These are phyloP conservation scores for Brachionus koreanus DNA, from an alignment of 1,140 invertebrate genomes.

Conservation along the genomic window DNA sequence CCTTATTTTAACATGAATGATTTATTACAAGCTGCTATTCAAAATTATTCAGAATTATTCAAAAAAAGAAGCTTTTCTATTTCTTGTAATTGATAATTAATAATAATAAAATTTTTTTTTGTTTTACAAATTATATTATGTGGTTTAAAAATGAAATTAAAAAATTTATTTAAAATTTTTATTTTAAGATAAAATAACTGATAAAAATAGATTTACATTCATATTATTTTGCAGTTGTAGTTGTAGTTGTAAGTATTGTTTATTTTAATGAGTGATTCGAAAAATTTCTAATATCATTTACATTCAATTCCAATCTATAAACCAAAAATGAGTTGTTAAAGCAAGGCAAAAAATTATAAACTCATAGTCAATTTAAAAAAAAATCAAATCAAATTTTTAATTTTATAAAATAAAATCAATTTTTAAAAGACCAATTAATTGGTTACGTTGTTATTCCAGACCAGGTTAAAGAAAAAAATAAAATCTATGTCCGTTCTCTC, in stretches of 20 bases:
- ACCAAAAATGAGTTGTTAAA: not conserved
- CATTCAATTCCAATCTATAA: not conserved
- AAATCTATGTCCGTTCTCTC: not conserved
- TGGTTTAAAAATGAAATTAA: not conserved
- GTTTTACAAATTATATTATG: too few relatives aligned
- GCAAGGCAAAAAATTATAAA: not conserved
- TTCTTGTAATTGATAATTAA: too few relatives aligned
- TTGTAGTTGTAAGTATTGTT: not conserved
- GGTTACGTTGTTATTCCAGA: not conserved
- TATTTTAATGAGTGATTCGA: not conserved
- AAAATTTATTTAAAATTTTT: constrained; percentile 17
- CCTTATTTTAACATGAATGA: too few relatives aligned
- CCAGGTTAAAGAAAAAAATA: not conserved
- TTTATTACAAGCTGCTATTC: too few relatives aligned
- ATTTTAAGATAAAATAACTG: constrained; percentile 34
- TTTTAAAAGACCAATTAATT: constrained; percentile 25
- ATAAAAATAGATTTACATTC: not conserved
- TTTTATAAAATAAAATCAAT: not conserved
- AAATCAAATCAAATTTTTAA: not conserved
- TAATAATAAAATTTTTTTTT: too few relatives aligned
- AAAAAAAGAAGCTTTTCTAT: not conserved
- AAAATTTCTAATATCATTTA: not conserved
- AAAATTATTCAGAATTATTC: not conserved
- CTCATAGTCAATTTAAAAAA: not conserved
- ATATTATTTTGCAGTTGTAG: not conserved